Base-by-base conservation (phyloP, 2,888 invertebrate species). In the Electrophaes corylata region DNA sequence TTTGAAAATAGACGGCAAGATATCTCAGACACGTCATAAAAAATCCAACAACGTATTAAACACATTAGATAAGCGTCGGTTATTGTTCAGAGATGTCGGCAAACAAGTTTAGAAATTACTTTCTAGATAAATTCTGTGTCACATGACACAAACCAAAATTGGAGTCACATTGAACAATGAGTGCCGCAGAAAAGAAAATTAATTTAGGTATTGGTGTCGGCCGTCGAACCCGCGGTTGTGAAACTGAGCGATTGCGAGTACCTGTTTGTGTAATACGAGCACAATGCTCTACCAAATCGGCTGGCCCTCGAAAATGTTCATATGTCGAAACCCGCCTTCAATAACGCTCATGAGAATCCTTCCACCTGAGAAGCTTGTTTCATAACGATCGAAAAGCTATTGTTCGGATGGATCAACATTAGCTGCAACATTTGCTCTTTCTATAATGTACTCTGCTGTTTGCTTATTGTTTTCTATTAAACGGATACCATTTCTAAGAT, bases 201-300 rank as follows among this genome's bases (percentile, higher is more conserved):
- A 90, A 91, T 91, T 86, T 91, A 91, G 88, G 91, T 88, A 91
- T 91, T 84, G 86, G 90, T 91, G 91, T 83, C 90, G 91, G 90
- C 84, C 89, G 79, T 75, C 78, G 90, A 89, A 84, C 91, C 83
- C 84, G 74, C 78, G 78, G 85, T 91, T 91, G 89, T 88, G 91
- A 90, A 90, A 91, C 83, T 80, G 82, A 85, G 83, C 82, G 88
- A 87, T 88, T 88, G 88, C 88, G 84, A 73, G 79, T 81, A 80
- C 81, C 43, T 76, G 88, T 88, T 88, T 88, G 90, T 90, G 90
- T 88, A 89, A 89, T 81, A 84, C 84, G 83, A 83, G 75, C 85
- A 88, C 87, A 87, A 87, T 87, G 83, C 88, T 78, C 76, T 78
- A 79, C 80, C 85, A 78, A 82, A 81, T 80, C 83, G 78, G 78